These are phyloP conservation scores for Formica selysi DNA, from an alignment of 1,140 invertebrate genomes.

Conservation along the genomic window DNA sequence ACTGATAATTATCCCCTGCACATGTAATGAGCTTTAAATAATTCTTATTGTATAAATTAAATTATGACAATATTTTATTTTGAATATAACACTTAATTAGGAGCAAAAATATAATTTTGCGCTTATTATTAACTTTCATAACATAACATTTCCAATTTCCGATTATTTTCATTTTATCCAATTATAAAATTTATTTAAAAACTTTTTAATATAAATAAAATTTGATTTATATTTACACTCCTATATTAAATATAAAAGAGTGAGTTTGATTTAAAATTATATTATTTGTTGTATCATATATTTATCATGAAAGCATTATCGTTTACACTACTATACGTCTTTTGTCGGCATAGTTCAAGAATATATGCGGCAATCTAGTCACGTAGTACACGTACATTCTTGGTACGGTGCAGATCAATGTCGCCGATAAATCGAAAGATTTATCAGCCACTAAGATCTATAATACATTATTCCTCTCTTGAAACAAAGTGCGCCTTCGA, in stretches of 20 bases:
- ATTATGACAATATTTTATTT: not conserved
- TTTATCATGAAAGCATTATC: not conserved
- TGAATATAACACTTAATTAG: not conserved
- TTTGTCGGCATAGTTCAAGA: conserved; percentile 5
- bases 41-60: not conserved
- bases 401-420: conserved; percentile 55
- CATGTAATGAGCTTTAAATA: not conserved
- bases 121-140: not conserved
- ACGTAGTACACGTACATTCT: conserved; percentile 45
- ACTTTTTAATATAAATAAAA: not conserved
- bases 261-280: not conserved
- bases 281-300: not conserved
- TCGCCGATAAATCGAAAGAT: conserved; percentile 61
- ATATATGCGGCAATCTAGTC: conserved; percentile 47
- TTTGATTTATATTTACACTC: not conserved
- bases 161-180: not conserved
- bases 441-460: conserved; percentile 58
- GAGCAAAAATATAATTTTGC: not conserved
- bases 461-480: conserved; percentile 44
- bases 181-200: not conserved
- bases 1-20: not conserved
- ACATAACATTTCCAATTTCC: not conserved
- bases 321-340: not conserved
- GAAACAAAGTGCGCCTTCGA: conserved; percentile 57
- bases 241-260: not conserved